Percentiles rank a stretch among this genome's conserved stretches.
Conservation (phyloP, 2,888 invertebrate species). For the Eristalis pertinax region DNA sequence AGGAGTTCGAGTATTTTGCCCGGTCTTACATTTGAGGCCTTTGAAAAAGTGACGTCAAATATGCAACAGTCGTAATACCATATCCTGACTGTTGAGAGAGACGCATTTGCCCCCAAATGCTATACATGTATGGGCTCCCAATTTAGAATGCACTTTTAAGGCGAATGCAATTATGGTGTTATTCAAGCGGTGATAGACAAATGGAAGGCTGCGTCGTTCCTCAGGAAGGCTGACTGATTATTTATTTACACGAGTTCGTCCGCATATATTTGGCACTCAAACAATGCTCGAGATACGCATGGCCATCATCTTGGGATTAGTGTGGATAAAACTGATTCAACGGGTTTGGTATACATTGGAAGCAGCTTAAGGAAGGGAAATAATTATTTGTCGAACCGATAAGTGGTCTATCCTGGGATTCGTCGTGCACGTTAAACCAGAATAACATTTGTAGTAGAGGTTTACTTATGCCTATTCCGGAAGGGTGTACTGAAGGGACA, state of each 20-base stretch:
- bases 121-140: neutral
- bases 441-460: neutral
- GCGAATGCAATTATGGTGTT: constrained; percentile 13
- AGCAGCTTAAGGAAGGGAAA: constrained; percentile 6
- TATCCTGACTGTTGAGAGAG: neutral
- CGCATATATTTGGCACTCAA: neutral
- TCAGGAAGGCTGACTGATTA: constrained; percentile 4
- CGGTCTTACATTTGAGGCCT: constrained; percentile 8
- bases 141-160: constrained; percentile 34
- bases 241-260: constrained; percentile 11
- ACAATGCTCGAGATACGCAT: neutral
- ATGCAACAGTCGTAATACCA: constrained; percentile 37
- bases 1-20: neutral
- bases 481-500: neutral
- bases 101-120: neutral
- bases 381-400: constrained; percentile 21
- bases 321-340: constrained; percentile 12
- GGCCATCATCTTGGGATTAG: constrained; percentile 32
- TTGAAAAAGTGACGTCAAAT: constrained; percentile 13
- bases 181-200: neutral
- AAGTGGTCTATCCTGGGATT: neutral
- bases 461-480: neutral
- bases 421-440: neutral
- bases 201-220: neutral
- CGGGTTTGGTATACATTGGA: constrained; percentile 10